These are phyloP conservation scores for Misgurnus anguillicaudatus DNA, from an alignment of 2,113 vertebrate species.

Conservation along the genomic window DNA sequence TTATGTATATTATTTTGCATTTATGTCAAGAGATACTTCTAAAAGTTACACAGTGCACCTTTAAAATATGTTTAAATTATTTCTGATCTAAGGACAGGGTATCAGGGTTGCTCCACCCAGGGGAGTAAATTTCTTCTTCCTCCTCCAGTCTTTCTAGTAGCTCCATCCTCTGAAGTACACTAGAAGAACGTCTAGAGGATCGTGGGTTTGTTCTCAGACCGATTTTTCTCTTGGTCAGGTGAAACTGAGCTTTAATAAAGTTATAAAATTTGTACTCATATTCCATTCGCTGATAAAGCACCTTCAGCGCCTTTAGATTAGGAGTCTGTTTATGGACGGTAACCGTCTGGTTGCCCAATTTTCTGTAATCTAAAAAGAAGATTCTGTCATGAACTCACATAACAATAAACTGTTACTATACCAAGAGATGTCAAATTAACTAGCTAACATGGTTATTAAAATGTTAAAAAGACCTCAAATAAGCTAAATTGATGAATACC, in stretches of 20 bases:
- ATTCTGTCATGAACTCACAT: not conserved
- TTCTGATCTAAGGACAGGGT: no score
- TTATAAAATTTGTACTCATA: conserved; percentile 86
- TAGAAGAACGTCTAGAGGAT: conserved; percentile 57
- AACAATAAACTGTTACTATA: not conserved
- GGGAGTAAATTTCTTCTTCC: conserved; percentile 64
- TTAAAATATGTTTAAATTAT: no score
- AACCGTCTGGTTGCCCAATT: conserved; percentile 85
- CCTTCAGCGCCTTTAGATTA: conserved; percentile 80
- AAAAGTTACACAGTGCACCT: no score
- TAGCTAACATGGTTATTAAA: no score
- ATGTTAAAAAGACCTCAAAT: no score
- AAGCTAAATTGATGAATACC: no score
- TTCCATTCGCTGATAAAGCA: conserved; percentile 84
- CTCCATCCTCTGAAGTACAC: conserved; percentile 72
- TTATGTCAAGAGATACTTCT: no score
- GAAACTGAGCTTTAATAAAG: conserved; percentile 84
- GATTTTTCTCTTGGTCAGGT: conserved; percentile 84
- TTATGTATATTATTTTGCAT: no score
- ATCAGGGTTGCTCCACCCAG: conserved; percentile 44
- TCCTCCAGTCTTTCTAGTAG: conserved; percentile 69
- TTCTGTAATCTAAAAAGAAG: conserved; percentile 77
- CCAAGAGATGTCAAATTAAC: no score
- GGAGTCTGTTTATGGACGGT: conserved; percentile 84
- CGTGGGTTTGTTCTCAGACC: conserved; percentile 77